Base-by-base conservation (phyloP, 2,797 vertebrate genomes). In the Limosa lapponica region DNA sequence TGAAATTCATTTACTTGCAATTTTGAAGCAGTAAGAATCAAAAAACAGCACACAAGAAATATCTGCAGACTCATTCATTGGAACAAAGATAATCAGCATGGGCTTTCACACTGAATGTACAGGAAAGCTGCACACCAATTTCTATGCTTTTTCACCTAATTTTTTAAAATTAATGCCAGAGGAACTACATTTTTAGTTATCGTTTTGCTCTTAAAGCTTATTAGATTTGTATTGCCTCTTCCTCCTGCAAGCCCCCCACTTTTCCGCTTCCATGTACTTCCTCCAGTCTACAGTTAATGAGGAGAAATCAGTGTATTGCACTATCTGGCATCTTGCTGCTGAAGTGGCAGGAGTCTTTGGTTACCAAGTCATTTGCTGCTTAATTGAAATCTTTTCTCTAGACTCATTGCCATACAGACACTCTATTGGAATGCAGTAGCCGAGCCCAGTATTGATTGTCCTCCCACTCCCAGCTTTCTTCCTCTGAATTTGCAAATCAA, bases 381-480 rank as follows among this genome's bases (percentile, higher is more conserved):
- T 90, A 95, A 96, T 88, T 96, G 92, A 97, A 97, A 95, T 92
- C 70, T 88, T 96, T 91, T 94, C 90, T 97, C 84, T 39, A n/a
- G 5, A 85, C 57, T 93, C 82, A 88, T 90, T 96, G 91, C 93
- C 93, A 96, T 93, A 66, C 72, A 95, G 82, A 90, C 59, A 84
- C 97, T 98, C 97, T 98, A 98, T 97, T 96, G 96, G 98, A 98
- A 99, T 98, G 98, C 98, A 97, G 98, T 97, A 97, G 97, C 98
- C 96, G 93, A 98, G 98, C 97, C 98, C 95, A 97, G 95, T 98
- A 99, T 99, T 95, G 98, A 99, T 98, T 98, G 66, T 61, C 32
- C 55, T 96, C 91, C 92, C 93, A 71, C 44, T 73, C 82, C 89
- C 73, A 90, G 87, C 75, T 69, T 86, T 96, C 95, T 91, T 93